Conservation (phyloP, 2,797 vertebrate genomes). For the Tympanoctomys barrerae region DNA sequence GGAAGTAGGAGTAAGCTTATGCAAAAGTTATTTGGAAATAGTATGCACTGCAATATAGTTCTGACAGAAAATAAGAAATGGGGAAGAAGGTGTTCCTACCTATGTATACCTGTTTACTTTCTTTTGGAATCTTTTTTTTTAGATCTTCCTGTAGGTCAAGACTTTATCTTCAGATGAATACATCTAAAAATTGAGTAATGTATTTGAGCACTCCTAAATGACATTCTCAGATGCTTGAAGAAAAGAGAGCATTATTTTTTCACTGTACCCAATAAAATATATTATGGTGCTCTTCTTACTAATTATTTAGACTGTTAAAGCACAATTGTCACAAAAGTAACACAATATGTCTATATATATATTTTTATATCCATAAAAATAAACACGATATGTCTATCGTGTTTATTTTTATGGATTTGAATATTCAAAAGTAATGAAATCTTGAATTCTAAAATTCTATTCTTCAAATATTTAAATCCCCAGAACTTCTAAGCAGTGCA, state of each 20-base stretch:
- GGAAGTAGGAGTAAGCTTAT: background rate
- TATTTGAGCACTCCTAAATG: background rate
- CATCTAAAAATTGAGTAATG: background rate
- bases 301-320: background rate
- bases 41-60: background rate
- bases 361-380: no score
- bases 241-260: background rate
- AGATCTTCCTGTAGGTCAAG: background rate
- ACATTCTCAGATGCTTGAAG: background rate
- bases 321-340: background rate
- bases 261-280: background rate
- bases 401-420: background rate
- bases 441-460: background rate
- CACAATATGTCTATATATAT: no score
- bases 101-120: background rate
- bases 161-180: background rate
- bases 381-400: background rate
- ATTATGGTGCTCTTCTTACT: background rate
- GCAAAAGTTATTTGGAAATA: background rate
- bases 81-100: background rate
- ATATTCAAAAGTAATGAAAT: background rate
- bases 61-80: background rate
- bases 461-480: background rate
- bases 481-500: background rate
- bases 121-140: background rate